Evolutionary conservation across 2,797 vertebrate genomes (phyloP), one percentile per base, ranked within the genome.

Genomic region (Enteromius unitaeniatus): DNA sequence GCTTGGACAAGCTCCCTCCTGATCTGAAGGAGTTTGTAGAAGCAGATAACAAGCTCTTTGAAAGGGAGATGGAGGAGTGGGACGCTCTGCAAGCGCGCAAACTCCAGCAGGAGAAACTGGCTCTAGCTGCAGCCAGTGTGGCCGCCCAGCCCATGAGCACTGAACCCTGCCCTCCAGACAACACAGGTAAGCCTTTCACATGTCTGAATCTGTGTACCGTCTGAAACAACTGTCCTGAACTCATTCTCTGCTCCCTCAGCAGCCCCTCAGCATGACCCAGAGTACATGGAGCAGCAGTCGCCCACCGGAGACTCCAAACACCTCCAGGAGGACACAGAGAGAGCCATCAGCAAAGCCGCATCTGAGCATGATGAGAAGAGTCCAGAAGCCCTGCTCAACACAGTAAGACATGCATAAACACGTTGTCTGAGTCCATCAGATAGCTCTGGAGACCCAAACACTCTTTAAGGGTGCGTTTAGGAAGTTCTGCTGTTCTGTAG

Each of bases 201-300:
- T 65, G 28, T 31, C 62, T 31, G n/a, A 34, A 47, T 34, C 28
- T 53, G 60, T 13, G 55, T 60, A 60, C 55, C n/a, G 0, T 60
- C 55, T 60, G 23, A 60, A 60, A 60, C 55, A 60, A 60, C 55
- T 60, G n/a, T 60, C n/a, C 55, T 60, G 55, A 34, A 31, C 23
- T 65, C 4, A 17, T 49, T 21, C 13, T 84, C 28, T 60, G 21
- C 42, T 58, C 1, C 4, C n/a, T 42, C 45, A 21, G 58, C 93
- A 98, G 96, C 90, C 78, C 91, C 94, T 90, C 93, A 95, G 87
- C 96, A 95, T 91, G 97, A 98, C 86, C 95, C 95, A 19, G 97
- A 98, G 88, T 99, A 99, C 93, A 96, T 99, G 96, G 98, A 99
- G 88, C 98, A 98, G 89, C 97, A 96, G 9, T 97, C 96, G 5